Evolutionary conservation across 2,797 vertebrate genomes (phyloP).

Genomic region (Syngnathus rostellatus): DNA sequence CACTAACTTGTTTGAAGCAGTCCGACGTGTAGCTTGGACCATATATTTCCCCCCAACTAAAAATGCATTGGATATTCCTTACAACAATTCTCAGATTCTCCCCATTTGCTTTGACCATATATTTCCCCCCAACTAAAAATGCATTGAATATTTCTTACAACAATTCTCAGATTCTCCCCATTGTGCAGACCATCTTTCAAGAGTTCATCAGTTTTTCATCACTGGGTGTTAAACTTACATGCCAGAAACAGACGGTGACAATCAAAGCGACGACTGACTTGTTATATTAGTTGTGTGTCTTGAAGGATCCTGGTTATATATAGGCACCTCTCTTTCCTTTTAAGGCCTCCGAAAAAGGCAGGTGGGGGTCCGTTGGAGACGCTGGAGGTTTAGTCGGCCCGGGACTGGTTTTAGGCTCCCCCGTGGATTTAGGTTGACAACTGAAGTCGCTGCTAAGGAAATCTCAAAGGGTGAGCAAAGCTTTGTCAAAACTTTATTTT

Average conservation of each 20-base stretch:
- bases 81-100: background rate
- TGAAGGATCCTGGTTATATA: conserved; percentile 66
- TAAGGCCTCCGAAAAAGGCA: conserved; percentile 55
- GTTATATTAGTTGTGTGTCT: conserved; percentile 38
- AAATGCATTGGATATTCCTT: background rate
- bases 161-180: background rate
- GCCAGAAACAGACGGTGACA: conserved; percentile 18
- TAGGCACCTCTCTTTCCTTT: conserved; percentile 64
- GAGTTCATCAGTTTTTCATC: background rate
- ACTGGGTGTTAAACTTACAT: background rate
- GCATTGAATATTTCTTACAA: background rate
- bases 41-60: background rate
- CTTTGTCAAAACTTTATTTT: conserved; percentile 5
- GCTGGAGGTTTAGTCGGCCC: conserved; percentile 56
- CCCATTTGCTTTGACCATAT: background rate
- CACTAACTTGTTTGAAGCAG: background rate
- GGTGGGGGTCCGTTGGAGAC: conserved; percentile 53
- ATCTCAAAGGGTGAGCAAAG: conserved; percentile 61
- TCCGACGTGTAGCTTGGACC: background rate
- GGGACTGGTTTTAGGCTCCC: conserved; percentile 63
- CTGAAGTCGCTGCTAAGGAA: conserved; percentile 53
- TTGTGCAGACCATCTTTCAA: background rate
- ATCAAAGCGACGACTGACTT: conserved; percentile 24
- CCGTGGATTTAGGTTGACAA: conserved; percentile 65
- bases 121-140: background rate